A percentile compares a stretch with the other conserved stretches of the same genome.
Evolutionary conservation across 2,888 invertebrate genomes (phyloP).

Genomic region (Liopterus haemorrhoidalis): DNA sequence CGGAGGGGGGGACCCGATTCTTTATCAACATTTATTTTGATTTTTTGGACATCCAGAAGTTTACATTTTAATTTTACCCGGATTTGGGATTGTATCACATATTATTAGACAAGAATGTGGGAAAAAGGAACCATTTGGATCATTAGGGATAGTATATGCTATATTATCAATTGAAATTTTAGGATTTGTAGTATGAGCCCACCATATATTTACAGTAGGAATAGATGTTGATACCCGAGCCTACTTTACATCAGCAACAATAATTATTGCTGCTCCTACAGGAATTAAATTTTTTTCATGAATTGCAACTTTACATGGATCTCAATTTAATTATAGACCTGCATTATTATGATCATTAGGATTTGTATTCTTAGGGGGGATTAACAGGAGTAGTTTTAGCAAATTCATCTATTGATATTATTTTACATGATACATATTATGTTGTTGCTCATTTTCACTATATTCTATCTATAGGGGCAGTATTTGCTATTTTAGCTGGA

Average conservation of each 20-base stretch:
- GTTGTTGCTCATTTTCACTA: conserved; percentile 80
- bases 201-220: conserved; percentile 80
- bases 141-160: conserved; percentile 75
- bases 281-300: conserved; percentile 81
- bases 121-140: conserved; percentile 68
- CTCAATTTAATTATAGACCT: conserved; percentile 55
- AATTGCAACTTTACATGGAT: conserved; percentile 63
- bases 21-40: conserved; percentile 81
- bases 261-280: conserved; percentile 81
- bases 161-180: conserved; percentile 74
- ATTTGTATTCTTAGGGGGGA: conserved; percentile 70
- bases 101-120: conserved; percentile 68
- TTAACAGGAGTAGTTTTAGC: conserved; percentile 63
- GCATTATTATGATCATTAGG: conserved; percentile 63
- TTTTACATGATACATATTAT: conserved; percentile 77
- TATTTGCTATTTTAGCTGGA: conserved; percentile 71
- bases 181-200: conserved; percentile 80
- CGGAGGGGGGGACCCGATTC: conserved; percentile 73
- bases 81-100: conserved; percentile 76
- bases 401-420: conserved; percentile 71
- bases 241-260: conserved; percentile 77
- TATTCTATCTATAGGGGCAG: conserved; percentile 72
- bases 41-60: conserved; percentile 86
- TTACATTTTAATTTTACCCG: conserved; percentile 78
- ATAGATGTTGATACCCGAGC: conserved; percentile 80